Evolutionary conservation across 2,113 vertebrate species (phyloP), one percentile per base, ranked within the genome.

Genomic region (Eublepharis macularius): DNA sequence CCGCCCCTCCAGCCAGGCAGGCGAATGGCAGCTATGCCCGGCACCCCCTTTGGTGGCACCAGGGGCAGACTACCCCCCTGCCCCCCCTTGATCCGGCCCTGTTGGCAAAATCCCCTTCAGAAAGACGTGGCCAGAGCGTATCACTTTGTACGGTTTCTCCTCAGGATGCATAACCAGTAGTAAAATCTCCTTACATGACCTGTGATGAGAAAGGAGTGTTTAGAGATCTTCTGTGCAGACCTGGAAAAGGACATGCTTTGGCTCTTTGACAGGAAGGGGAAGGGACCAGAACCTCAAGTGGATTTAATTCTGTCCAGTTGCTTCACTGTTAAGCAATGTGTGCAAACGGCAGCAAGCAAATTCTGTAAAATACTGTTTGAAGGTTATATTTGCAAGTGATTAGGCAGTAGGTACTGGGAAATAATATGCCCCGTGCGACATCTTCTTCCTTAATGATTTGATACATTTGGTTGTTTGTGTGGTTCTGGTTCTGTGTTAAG

Each of bases 401-500:
- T 3, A 11, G 68, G 21, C 17, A 13, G 3, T 29, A 19, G 6
- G 13, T 32, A 14, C 26, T 32, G 13, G 16, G 54, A 19, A 21
- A 49, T 43, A 17, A 47, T 24, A 19, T 41, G 54, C 76, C 49
- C 11, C 57, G 3, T 1, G 26, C 43, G 63, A 19, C 63, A 13
- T 29, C 10, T 57, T 26, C 78, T 83, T 73, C n/a, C 68, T 84
- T 12, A 63, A 0, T 77, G 39, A 66, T 63, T 84, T 0, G 0
- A 39, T 65, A 57, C n/a, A 43, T 87, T 66, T 51, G 72, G 47
- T 68, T 81, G 81, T 34, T 77, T 88, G 43, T 66, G 34, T 73
- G 51, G 14, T 80, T 85, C 76, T 51, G 16, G 39, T 86, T 21
- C 13, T 73, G 47, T 77, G 32, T 65, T 80, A 82, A 70, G 2